A percentile compares a stretch with the other conserved stretches of the same genome.
Conservation (phyloP, 2,797 vertebrate species). For the Molossus molossus region DNA sequence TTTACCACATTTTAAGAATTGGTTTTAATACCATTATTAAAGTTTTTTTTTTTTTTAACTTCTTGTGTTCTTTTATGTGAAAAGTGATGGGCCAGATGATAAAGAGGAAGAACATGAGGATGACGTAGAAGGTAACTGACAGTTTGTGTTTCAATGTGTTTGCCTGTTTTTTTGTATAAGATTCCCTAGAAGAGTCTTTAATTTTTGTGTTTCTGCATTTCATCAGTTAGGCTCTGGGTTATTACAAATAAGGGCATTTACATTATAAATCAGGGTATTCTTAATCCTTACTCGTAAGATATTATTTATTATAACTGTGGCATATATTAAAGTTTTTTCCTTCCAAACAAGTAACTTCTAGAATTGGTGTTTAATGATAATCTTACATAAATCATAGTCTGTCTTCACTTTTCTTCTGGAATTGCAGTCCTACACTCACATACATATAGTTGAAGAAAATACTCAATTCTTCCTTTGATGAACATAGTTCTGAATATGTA, state of each 20-base stretch:
- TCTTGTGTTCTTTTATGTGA: conserved; percentile 72
- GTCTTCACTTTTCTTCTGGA: not conserved
- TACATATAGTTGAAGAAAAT: conserved; percentile 9
- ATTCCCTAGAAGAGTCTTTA: not conserved
- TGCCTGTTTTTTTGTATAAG: not conserved
- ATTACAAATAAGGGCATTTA: conserved; percentile 5
- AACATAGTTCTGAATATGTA: conserved; percentile 17
- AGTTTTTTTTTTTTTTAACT: conserved; percentile 71
- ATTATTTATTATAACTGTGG: conserved; percentile 41
- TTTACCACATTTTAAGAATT: conserved; percentile 79
- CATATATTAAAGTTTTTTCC: conserved; percentile 15
- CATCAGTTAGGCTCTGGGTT: not conserved
- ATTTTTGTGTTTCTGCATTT: conserved; percentile 51
- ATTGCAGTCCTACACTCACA: not conserved
- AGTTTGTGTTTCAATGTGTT: conserved; percentile 36
- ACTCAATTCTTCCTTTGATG: conserved; percentile 20
- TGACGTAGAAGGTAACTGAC: conserved; percentile 92
- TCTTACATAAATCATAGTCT: not conserved
- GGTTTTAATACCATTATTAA: conserved; percentile 59
- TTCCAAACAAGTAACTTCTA: conserved; percentile 47
- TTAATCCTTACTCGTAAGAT: conserved; percentile 11
- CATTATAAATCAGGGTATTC: not conserved
- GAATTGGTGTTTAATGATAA: conserved; percentile 54
- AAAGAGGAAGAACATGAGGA: conserved; percentile 94
- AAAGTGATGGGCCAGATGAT: conserved; percentile 96